Evolutionary conservation across 2,888 invertebrate genomes (phyloP), one percentile per base, ranked within the genome.

Genomic region (Drosophila koepferae): DNA sequence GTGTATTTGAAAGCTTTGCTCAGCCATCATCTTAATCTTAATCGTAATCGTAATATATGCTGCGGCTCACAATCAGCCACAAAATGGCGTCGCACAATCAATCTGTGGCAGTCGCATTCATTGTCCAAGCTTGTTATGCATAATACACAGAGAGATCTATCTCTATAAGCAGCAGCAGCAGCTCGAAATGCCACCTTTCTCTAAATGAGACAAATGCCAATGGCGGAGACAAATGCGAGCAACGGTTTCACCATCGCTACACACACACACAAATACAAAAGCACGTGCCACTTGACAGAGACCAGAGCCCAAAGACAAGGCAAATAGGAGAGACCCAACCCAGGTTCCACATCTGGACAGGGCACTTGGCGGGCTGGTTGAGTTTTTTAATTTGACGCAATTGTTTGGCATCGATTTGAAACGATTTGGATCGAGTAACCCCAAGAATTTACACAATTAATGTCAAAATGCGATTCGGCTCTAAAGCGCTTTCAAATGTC

Each of bases 211-310:
- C 74, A 77, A 73, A 76, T 71, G 71, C 75, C 66, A 71, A 71
- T 70, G 74, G 69, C 73, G 66, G 63, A 86, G 79, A 86, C 81
- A 84, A 83, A 84, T 75, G 86, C 77, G 77, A 79, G 74, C 85
- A 81, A 75, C 80, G 87, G 85, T 84, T 85, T 87, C 77, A 82
- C 80, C 76, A 63, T 54, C 46, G 38, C 55, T 3, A 34, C 72
- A 44, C 28, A 16, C 8, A 28, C 5, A 46, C 46, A 23, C 20
- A 16, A 3, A 4, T n/a, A 84, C 85, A 87, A 85, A 85, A 85
- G 85, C 85, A 85, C 85, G 85, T 87, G 87, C 84, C 84, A 86
- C 85, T 87, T 85, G 80, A 86, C 51, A 56, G 54, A 54, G 46
- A 62, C 53, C 38, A 23, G 10, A 40, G 38, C 28, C 61, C 63